These are phyloP conservation scores for Philopotamus ludificatus DNA, from an alignment of 1,140 invertebrate genomes.

Conservation along the genomic window DNA sequence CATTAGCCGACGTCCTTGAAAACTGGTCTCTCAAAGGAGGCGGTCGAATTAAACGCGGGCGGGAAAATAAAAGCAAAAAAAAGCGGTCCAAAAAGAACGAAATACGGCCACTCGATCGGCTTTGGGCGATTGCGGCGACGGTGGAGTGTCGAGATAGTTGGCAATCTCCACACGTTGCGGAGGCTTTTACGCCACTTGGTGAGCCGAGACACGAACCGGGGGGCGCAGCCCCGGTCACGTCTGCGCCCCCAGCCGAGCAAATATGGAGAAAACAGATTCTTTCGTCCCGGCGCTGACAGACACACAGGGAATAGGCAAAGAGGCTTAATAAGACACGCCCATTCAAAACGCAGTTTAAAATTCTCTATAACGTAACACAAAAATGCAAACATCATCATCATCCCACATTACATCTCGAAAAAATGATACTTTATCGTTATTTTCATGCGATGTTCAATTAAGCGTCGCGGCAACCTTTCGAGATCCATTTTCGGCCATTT, in stretches of 20 bases:
- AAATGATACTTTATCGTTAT: too few species aligned
- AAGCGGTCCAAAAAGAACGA: background rate
- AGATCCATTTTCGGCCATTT: slow-evolving; percentile 21
- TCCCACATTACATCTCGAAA: too few species aligned
- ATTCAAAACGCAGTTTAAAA: too few species aligned
- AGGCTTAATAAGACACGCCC: background rate
- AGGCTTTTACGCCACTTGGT: slow-evolving; percentile 31
- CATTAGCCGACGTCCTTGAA: background rate
- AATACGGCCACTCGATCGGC: background rate
- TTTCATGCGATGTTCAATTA: too few species aligned
- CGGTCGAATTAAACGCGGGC: background rate
- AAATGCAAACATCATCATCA: too few species aligned
- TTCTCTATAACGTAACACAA: too few species aligned
- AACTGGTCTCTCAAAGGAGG: background rate
- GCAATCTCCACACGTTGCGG: slow-evolving; percentile 26
- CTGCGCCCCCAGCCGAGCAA: slow-evolving; percentile 11
- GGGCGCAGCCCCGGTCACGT: slow-evolving; percentile 16
- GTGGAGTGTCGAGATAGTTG: slow-evolving; percentile 5
- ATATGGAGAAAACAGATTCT: slow-evolving; percentile 26
- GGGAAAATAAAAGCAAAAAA: too few species aligned
- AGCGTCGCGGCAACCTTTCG: slow-evolving; percentile 1
- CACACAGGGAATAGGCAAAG: slow-evolving; percentile 7
- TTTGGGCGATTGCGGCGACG: slow-evolving; percentile 14
- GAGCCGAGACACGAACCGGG: slow-evolving; percentile 20
- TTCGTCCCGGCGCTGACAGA: slow-evolving; percentile 12